phyloP scores from a whole-genome alignment of 2,113 vertebrate genomes.

The Chionodraco myersi region DNA sequence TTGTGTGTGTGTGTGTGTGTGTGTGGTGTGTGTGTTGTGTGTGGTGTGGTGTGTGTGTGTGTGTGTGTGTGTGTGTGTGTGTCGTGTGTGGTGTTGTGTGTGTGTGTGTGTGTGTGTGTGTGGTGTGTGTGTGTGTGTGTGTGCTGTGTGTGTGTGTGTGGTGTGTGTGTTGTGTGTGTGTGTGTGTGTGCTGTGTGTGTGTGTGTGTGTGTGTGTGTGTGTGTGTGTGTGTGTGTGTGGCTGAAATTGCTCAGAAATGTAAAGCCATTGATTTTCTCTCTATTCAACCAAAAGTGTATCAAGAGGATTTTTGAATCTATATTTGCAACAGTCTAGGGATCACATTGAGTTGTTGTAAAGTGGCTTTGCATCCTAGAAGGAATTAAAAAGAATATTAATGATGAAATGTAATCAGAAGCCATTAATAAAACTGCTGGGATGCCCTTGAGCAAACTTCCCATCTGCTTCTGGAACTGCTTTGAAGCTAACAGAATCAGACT shows the following conservation, averaged over 20 bases:
- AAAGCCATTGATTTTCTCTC: not conserved
- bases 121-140: too few species aligned
- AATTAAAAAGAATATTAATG: not conserved
- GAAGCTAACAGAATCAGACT: not conserved
- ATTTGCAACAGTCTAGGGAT: not conserved
- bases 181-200: too few species aligned
- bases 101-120: too few species aligned
- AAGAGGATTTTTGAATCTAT: not conserved
- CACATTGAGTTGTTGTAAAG: not conserved
- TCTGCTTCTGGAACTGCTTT: conserved; percentile 14
- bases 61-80: too few species aligned
- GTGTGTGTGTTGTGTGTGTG: too few species aligned
- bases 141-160: too few species aligned
- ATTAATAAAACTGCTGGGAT: not conserved
- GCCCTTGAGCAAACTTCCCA: conserved; percentile 22
- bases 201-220: too few species aligned
- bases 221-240: too few species aligned
- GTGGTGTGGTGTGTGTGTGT: too few species aligned
- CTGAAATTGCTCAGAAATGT: not conserved
- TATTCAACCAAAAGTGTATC: not conserved
- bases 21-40: too few species aligned
- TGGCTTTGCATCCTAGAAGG: not conserved
- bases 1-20: too few species aligned
- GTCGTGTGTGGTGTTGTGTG: too few species aligned
- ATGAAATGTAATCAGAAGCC: conserved; percentile 6